Evolutionary conservation across 2,888 invertebrate genomes (phyloP).

Genomic region (Lasioglossum villosulum): DNA sequence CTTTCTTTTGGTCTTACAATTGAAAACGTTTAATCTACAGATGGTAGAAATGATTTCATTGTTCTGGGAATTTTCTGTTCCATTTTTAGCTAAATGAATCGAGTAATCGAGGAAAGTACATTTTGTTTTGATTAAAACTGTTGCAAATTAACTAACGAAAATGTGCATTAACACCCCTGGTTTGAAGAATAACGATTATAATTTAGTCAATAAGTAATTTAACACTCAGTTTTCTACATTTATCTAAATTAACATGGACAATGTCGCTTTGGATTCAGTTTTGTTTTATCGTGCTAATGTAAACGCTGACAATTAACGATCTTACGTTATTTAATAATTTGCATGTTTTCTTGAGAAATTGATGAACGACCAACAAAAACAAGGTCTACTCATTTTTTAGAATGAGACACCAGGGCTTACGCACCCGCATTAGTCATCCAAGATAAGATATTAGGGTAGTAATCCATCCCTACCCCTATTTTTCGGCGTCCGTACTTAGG

Average conservation of each 20-base stretch:
- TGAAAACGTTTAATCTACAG: neutral
- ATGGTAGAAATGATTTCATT: neutral
- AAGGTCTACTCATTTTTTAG: no score
- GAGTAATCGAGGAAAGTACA: neutral
- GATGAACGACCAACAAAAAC: rapidly evolving
- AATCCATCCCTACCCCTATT: no score
- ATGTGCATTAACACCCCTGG: neutral
- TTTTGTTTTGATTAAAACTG: neutral
- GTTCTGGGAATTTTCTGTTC: neutral
- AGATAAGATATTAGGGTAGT: no score
- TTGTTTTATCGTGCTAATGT: neutral
- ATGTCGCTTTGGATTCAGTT: neutral
- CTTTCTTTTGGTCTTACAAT: no score
- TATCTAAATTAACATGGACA: neutral
- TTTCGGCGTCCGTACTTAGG: no score
- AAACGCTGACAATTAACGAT: neutral
- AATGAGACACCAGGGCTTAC: no score
- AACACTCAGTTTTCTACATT: neutral
- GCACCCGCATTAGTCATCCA: no score
- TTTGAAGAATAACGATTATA: neutral
- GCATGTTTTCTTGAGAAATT: neutral
- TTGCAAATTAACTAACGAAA: neutral
- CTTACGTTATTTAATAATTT: neutral
- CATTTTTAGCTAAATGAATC: neutral
- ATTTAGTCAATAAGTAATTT: neutral